Evolutionary conservation across 1,140 invertebrate species (phyloP), one percentile per base, ranked within the genome.

Genomic region (Calliopsis andreniformis): DNA sequence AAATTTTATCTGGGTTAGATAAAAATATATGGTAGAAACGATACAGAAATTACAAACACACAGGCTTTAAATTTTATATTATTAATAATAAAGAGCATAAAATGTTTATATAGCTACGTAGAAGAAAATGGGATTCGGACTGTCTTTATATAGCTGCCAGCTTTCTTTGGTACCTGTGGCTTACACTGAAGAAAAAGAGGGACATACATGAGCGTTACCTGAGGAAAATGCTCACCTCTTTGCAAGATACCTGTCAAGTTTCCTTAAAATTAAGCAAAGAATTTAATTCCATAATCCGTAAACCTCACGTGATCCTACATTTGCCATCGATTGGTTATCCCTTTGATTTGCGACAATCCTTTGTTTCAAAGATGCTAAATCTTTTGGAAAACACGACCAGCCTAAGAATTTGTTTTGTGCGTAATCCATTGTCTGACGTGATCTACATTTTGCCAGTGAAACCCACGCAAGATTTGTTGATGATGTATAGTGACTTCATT

Each of bases 121-220:
- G 28, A 23, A 63, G 4, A 25, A 51, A 30, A 25, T 5, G 5
- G 4, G 25, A 59, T 0, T 64, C 76, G 0, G 20, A 35, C 0
- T 23, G 35, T 1, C 51, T 61, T 20, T 85, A 85, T 42, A 66
- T 85, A 71, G 83, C 83, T 12, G 83, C 83, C 0, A 85, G 80
- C 39, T 47, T 83, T 7, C 20, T 85, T 6, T 85, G 83, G 83
- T 70, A 53, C 3, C 28, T 32, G 1, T 85, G 83, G 83, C 35
- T 85, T 0, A n/a, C 32, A 0, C 2, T 73, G 0, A 78, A 72
- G 42, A 47, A 76, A 8, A 80, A 59, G 3, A 71, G 45, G 5
- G 35, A 78, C n/a, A 73, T 83, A 61, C 66, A 83, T 8, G 20
- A 53, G 12, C 51, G 49, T 56, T 80, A 85, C 18, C 43, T 83